These are phyloP conservation scores for Colletes collaris DNA, from an alignment of 2,888 invertebrate genomes.

Conservation along the genomic window DNA sequence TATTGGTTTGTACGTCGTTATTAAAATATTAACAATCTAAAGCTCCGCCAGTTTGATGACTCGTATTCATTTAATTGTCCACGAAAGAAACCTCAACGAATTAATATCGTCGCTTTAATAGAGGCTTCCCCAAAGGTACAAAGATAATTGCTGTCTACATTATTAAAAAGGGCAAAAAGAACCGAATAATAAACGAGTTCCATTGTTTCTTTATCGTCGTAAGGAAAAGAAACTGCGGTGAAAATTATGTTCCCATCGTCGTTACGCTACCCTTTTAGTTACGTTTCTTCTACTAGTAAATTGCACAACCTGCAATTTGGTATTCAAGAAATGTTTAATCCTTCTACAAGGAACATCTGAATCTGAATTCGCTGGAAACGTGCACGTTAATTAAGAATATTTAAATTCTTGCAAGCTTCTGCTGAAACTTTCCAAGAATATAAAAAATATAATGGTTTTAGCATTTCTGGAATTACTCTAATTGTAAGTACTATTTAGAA, in stretches of 20 bases:
- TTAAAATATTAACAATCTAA: too few relatives aligned
- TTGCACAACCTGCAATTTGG: constrained; percentile 9
- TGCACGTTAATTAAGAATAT: neutral
- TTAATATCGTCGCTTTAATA: constrained; percentile 30
- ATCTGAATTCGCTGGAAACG: neutral
- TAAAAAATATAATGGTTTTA: neutral
- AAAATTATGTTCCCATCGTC: constrained; percentile 24
- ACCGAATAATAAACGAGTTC: constrained; percentile 39
- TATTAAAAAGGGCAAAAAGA: constrained; percentile 26
- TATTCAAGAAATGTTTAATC: neutral
- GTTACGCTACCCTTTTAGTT: constrained; percentile 21
- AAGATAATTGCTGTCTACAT: constrained; percentile 35
- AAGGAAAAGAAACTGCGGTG: constrained; percentile 3
- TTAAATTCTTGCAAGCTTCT: constrained; percentile 2
- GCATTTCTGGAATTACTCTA: neutral
- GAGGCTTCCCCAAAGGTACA: constrained; percentile 7
- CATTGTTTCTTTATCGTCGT: constrained; percentile 35
- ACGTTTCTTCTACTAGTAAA: neutral
- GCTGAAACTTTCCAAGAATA: neutral
- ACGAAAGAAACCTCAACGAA: constrained; percentile 26
- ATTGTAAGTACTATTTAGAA: neutral
- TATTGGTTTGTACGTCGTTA: too few relatives aligned
- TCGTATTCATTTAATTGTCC: constrained; percentile 27
- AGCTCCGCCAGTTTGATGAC: too few relatives aligned
- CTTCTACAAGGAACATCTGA: neutral